Base-by-base conservation (phyloP, 1,140 invertebrate genomes). In the Bombus pascuorum region DNA sequence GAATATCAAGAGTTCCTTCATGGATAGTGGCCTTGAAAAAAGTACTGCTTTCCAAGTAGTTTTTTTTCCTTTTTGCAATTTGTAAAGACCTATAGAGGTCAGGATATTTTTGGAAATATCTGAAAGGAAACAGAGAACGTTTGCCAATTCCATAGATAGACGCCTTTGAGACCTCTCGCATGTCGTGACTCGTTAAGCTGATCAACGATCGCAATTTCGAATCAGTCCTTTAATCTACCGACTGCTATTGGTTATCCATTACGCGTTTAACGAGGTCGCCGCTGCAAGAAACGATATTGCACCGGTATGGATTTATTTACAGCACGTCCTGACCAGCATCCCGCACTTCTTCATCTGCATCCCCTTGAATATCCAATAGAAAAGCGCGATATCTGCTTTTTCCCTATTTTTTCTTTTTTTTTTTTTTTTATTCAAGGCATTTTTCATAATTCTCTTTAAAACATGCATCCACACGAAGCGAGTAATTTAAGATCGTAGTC, bases 221-320 rank as follows among this genome's bases (percentile, higher is more conserved):
- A 34, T 42, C 65, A 70, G 71, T 62, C 86, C 79, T 70, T 79
- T 80, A 87, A 84, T 75, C 75, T 57, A 22, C 18, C 47, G 28
- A 66, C 70, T 57, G 32, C 39, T 76, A 88, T 88, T 75, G 71
- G 73, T 81, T 87, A 87, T 18, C 86, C 72, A 87, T 88, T 88
- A 88, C 76, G 73, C 71, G 76, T 84, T 84, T 84, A 87, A 88
- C 86, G 86, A 84, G 71, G 76, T 84, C 86, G 47, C 76, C 47
- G 47, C 18, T 79, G 62, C 86, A 87, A 88, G 87, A 88, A 88
- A 88, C 62, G 72, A 88, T 88, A 84, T 88, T 87, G 75, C 81
- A 68, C 34, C 25, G 37, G 25, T 88, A 88, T 59, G 42, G 71
- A 68, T 74, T 80, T 87, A 87, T 88, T 88, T 88, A 83, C 32